Conservation (phyloP, 2,113 vertebrate species). For the Pogonocichla stellata region DNA sequence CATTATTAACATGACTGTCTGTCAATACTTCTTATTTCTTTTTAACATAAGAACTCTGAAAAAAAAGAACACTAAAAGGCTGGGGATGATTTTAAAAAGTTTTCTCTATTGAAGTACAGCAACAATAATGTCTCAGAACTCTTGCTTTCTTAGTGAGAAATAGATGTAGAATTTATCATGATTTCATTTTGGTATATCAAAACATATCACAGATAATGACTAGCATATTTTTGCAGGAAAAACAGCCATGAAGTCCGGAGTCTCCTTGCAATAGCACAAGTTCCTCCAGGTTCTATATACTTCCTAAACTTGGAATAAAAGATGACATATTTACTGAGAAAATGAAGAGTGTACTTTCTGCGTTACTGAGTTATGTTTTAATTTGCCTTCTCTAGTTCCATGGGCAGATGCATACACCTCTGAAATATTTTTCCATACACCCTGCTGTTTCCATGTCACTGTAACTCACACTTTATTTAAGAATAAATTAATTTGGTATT, state of each 20-base stretch:
- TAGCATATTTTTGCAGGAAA: background rate
- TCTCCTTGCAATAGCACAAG: background rate
- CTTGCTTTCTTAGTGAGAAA: background rate
- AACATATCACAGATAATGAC: background rate
- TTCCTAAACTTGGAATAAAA: background rate
- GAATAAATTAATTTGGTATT: background rate
- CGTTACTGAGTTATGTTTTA: background rate
- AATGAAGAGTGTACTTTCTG: background rate
- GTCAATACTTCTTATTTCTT: background rate
- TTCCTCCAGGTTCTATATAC: background rate
- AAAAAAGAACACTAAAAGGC: background rate
- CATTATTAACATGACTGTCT: background rate
- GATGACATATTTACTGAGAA: background rate
- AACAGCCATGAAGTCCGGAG: fast-evolving
- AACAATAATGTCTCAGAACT: background rate
- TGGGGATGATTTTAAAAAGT: background rate
- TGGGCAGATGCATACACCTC: background rate
- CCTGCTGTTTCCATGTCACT: background rate
- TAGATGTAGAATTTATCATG: background rate
- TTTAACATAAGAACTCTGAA: background rate
- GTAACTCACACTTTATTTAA: background rate
- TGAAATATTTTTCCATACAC: background rate
- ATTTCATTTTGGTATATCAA: background rate
- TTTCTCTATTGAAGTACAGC: background rate
- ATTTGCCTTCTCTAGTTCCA: background rate